phyloP scores from a whole-genome alignment of 2,113 vertebrate genomes.

The Brachirus orientalis region DNA sequence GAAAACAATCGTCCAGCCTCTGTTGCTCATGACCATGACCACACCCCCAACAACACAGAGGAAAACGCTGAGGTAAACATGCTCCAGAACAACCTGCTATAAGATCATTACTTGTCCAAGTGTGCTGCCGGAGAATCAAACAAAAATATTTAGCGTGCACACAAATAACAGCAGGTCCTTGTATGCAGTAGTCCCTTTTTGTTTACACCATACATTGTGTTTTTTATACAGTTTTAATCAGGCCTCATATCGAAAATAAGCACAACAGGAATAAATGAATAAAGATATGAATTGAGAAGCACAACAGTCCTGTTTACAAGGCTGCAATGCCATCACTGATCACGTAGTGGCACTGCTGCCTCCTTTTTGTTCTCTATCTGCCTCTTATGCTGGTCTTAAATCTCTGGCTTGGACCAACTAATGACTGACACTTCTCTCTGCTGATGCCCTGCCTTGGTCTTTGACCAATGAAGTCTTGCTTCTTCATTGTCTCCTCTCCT shows the following conservation, averaged over 20 bases:
- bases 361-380: slow-evolving; percentile 50
- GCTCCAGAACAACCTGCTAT: slow-evolving; percentile 93
- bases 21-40: slow-evolving; percentile 71
- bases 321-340: slow-evolving; percentile 52
- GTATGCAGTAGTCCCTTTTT: slow-evolving; percentile 19
- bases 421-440: slow-evolving; percentile 66
- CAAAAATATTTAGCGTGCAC: slow-evolving; percentile 27
- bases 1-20: slow-evolving; percentile 84
- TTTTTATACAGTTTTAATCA: slow-evolving; percentile 39
- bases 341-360: slow-evolving; percentile 54
- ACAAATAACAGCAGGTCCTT: slow-evolving; percentile 26
- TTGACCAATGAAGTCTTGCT: slow-evolving; percentile 68
- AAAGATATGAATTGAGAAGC: slow-evolving; percentile 64
- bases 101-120: slow-evolving; percentile 45
- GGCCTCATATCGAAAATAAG: slow-evolving; percentile 52
- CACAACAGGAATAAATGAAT: slow-evolving; percentile 48
- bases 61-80: slow-evolving; percentile 87
- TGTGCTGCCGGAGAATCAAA: slow-evolving; percentile 44
- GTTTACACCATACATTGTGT: slow-evolving; percentile 44
- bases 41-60: slow-evolving; percentile 68
- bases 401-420: slow-evolving; percentile 67
- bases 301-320: slow-evolving; percentile 73
- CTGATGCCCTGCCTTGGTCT: slow-evolving; percentile 75
- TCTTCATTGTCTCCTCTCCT: slow-evolving; percentile 56
- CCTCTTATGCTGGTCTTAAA: slow-evolving; percentile 69